Base-by-base conservation (phyloP, 2,113 vertebrate species). In the Fulica atra region DNA sequence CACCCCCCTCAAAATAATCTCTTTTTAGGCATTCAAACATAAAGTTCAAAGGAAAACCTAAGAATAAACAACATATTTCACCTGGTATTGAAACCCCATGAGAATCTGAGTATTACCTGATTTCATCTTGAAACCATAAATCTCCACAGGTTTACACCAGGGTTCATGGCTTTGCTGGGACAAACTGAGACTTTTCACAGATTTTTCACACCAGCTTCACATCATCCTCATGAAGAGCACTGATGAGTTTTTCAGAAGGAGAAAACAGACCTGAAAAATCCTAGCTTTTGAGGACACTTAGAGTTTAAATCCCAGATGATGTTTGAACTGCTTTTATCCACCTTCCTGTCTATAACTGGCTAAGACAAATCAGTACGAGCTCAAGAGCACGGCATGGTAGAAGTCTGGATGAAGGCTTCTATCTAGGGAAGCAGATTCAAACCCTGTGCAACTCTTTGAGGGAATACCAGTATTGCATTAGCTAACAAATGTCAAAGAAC, bases 71-170 rank as follows among this genome's bases (percentile, higher is more conserved):
- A 89, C 66, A 66, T 95, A 83, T 86, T 93, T 93, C 94, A 94
- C 89, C 88, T 92, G 82, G 74, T 83, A 77, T 71, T 83, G 94
- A 90, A 96, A 86, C 23, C 88, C 51, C 69, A 16, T 9, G 79
- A 93, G 93, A 88, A 89, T 88, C 93, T 86, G 81, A 83, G 77
- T 35, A 25, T 86, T 93, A 90, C 92, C 88, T 74, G 76, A 74
- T 93, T 90, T 95, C 88, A 78, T 95, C 95, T 90, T 90, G 93
- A 97, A 95, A 51, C 78, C 76, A 96, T 97, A 84, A 95, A 94
- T 96, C 86, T 94, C 57, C 51, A 31, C 48, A 56, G 31, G 29
- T 84, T 93, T 93, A 88, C 60, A 88, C 51, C 48, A 60, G 71
- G 19, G 64, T 56, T 90, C 76, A 84, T 60, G 38, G 63, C 51